Conservation (phyloP, 1,140 invertebrate species). For the Oreohelix idahoensis region DNA sequence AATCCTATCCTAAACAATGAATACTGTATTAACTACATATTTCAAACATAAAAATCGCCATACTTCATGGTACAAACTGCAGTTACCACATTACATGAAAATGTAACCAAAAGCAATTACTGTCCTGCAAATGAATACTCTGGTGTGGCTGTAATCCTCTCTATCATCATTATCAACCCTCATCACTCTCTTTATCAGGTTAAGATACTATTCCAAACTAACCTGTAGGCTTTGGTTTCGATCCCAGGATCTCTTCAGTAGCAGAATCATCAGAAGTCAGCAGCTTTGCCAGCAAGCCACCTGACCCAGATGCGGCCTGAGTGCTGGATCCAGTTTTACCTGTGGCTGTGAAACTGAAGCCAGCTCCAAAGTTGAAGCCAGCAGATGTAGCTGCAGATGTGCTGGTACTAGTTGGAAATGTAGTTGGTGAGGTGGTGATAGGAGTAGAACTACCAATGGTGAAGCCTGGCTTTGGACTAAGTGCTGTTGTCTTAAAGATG, state of each 20-base stretch:
- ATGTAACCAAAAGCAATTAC: too few species aligned
- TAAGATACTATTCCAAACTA: too few species aligned
- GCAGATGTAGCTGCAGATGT: neutral
- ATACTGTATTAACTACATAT: too few species aligned
- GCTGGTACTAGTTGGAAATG: neutral
- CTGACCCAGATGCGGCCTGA: neutral
- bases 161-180: too few species aligned
- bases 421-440: neutral
- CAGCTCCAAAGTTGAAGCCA: neutral
- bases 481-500: constrained; percentile 14
- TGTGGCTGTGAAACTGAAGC: neutral
- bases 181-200: too few species aligned
- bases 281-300: constrained; percentile 37
- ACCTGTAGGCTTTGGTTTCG: constrained; percentile 21
- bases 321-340: neutral
- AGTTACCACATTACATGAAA: too few species aligned
- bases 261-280: constrained; percentile 37
- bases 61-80: too few species aligned
- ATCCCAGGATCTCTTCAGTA: neutral
- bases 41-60: too few species aligned
- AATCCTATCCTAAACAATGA: too few species aligned
- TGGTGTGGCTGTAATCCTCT: too few species aligned
- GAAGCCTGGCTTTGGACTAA: constrained; percentile 43
- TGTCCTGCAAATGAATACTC: too few species aligned
- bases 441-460: constrained; percentile 28